phyloP scores from a whole-genome alignment of 2,797 vertebrate genomes.

The Discoglossus pictus region DNA sequence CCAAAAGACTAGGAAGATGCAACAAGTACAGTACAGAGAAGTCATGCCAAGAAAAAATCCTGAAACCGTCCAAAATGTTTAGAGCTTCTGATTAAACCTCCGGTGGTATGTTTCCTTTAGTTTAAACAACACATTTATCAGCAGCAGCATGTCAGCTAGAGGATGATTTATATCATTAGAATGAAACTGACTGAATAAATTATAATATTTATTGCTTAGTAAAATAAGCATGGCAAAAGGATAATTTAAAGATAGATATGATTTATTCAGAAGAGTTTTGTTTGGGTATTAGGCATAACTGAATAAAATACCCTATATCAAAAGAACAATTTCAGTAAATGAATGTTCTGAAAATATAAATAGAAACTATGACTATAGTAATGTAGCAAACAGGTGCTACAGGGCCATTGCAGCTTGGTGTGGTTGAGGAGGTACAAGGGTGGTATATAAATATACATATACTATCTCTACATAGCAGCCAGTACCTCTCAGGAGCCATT shows the following conservation, averaged over 20 bases:
- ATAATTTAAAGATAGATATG: slow-evolving; percentile 30
- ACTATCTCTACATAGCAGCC: too few relatives aligned
- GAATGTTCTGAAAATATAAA: slow-evolving; percentile 63
- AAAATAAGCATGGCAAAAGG: slow-evolving; percentile 50
- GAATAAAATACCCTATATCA: slow-evolving; percentile 43
- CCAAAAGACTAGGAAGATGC: slow-evolving; percentile 58
- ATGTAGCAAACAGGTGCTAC: slow-evolving; percentile 71
- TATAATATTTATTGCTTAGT: slow-evolving; percentile 68
- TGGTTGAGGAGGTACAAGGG: too few relatives aligned
- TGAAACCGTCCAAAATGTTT: slow-evolving; percentile 63
- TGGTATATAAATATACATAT: too few relatives aligned
- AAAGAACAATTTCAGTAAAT: slow-evolving; percentile 58
- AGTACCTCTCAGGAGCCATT: too few relatives aligned
- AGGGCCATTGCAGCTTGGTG: too few relatives aligned
- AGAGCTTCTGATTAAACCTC: slow-evolving; percentile 68
- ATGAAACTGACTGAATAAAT: slow-evolving; percentile 70
- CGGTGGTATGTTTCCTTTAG: slow-evolving; percentile 60
- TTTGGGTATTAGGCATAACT: slow-evolving; percentile 55
- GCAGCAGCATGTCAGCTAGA: slow-evolving; percentile 63
- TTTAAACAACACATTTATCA: slow-evolving; percentile 69
- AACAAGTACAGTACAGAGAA: slow-evolving; percentile 48
- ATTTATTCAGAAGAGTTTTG: slow-evolving; percentile 49
- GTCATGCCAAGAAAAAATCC: slow-evolving; percentile 66
- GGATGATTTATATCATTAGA: slow-evolving; percentile 66
- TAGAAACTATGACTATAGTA: slow-evolving; percentile 66